phyloP scores from a whole-genome alignment of 1,140 invertebrate species.

The Paramacrobiotus metropolitanus region DNA sequence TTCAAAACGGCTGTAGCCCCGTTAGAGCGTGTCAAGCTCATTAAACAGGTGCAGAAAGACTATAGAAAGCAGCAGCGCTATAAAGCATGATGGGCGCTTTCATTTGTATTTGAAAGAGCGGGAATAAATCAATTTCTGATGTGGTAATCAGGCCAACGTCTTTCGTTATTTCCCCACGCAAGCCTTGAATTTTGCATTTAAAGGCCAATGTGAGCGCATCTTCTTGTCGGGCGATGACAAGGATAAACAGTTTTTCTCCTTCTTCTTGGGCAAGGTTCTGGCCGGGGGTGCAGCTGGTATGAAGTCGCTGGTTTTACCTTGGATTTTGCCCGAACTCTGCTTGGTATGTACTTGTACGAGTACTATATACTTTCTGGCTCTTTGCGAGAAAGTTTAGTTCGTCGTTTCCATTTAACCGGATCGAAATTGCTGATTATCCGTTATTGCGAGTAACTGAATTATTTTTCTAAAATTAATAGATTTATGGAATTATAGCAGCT shows the following conservation, averaged over 20 bases:
- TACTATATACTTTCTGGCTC: too few species aligned
- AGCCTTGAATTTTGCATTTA: slow-evolving; percentile 33
- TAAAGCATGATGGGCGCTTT: slow-evolving; percentile 20
- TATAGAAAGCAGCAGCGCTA: slow-evolving; percentile 16
- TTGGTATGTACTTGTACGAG: slow-evolving; percentile 21
- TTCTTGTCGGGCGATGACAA: slow-evolving; percentile 19
- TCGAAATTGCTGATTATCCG: too few species aligned
- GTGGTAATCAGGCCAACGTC: slow-evolving; percentile 32
- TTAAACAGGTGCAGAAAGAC: slow-evolving; percentile 23
- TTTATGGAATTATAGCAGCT: too few species aligned
- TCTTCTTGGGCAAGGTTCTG: slow-evolving; percentile 17
- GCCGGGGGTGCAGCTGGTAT: slow-evolving; percentile 23
- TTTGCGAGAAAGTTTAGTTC: too few species aligned
- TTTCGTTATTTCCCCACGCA: slow-evolving; percentile 30
- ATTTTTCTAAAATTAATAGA: too few species aligned
- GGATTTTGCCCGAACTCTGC: slow-evolving; percentile 23
- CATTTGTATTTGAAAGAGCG: slow-evolving; percentile 19
- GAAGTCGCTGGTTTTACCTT: slow-evolving; percentile 23
- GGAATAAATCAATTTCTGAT: slow-evolving; percentile 29
- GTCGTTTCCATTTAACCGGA: too few species aligned
- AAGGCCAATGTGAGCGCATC: slow-evolving; percentile 28
- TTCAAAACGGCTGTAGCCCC: too few species aligned
- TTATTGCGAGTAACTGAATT: too few species aligned
- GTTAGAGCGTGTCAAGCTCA: slow-evolving; percentile 25
- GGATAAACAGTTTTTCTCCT: slow-evolving; percentile 17